These are phyloP conservation scores for Coleophora deauratella DNA, from an alignment of 2,888 invertebrate genomes.

Conservation along the genomic window DNA sequence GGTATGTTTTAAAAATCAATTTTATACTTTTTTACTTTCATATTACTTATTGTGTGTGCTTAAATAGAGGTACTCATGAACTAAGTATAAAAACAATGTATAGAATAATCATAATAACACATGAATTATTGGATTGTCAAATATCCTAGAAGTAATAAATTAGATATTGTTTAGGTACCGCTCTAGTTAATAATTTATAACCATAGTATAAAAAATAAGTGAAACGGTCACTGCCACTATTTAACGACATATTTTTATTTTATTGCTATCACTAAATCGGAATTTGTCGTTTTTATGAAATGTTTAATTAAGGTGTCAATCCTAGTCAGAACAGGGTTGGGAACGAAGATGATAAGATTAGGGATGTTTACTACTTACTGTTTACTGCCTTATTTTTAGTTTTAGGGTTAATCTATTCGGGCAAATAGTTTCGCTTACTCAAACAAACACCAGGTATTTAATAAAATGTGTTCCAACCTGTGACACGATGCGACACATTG, in stretches of 20 bases:
- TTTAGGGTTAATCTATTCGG: too few relatives aligned
- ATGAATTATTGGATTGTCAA: neutral
- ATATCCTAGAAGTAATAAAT: slow-evolving; percentile 1
- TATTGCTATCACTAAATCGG: slow-evolving; percentile 11
- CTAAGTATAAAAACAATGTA: neutral
- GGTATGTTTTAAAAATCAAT: slow-evolving; percentile 9
- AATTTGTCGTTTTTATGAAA: slow-evolving; percentile 25
- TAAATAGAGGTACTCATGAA: neutral
- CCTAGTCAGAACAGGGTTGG: slow-evolving; percentile 72
- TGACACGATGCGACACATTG: too few relatives aligned
- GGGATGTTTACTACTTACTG: neutral
- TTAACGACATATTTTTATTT: slow-evolving; percentile 34
- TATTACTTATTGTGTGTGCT: neutral
- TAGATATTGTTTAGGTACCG: slow-evolving; percentile 3
- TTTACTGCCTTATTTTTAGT: neutral
- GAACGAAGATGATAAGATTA: slow-evolving; percentile 23
- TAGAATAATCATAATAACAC: too few relatives aligned
- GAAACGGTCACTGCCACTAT: slow-evolving; percentile 61
- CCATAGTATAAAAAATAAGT: neutral
- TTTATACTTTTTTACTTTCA: slow-evolving; percentile 1
- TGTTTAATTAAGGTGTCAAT: slow-evolving; percentile 50
- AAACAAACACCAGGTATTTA: too few relatives aligned
- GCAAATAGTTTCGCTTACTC: too few relatives aligned
- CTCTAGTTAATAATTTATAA: slow-evolving; percentile 4
- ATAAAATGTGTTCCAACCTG: too few relatives aligned